Percentiles rank a stretch among this genome's conserved stretches.
These are phyloP conservation scores for Hypselothyrea guttata DNA, from an alignment of 2,888 invertebrate species.

Conservation along the genomic window DNA sequence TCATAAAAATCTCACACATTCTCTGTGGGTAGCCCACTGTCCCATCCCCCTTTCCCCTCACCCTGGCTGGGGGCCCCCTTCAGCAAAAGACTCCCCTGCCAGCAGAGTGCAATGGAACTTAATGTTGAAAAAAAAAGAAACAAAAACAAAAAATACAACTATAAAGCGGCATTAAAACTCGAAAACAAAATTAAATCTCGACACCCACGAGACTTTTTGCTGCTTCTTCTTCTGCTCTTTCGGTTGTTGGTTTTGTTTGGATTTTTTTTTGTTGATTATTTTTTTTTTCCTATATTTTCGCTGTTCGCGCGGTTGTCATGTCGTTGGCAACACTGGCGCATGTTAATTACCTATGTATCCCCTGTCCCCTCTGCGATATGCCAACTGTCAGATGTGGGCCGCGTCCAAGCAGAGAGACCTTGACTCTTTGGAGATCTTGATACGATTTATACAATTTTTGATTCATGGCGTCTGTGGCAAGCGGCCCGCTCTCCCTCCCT, in stretches of 20 bases:
- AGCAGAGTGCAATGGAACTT: constrained; percentile 46
- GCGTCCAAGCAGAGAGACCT: constrained; percentile 52
- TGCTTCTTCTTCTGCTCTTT: constrained; percentile 15
- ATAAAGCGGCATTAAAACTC: constrained; percentile 48
- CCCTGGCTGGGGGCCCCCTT: constrained; percentile 3
- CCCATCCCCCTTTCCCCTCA: not conserved
- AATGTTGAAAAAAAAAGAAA: constrained; percentile 11
- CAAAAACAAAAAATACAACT: constrained; percentile 20
- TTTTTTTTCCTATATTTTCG: constrained; percentile 6
- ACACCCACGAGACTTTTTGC: constrained; percentile 55
- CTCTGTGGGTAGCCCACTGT: constrained; percentile 9
- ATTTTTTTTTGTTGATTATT: constrained; percentile 24
- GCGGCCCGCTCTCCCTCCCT: not conserved
- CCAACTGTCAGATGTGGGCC: constrained; percentile 44
- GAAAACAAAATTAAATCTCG: constrained; percentile 50
- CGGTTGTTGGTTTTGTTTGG: constrained; percentile 12
- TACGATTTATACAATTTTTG: constrained; percentile 73
- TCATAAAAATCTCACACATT: constrained; percentile 30
- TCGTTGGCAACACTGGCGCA: constrained; percentile 67
- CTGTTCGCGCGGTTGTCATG: constrained; percentile 50
- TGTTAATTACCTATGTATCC: constrained; percentile 60
- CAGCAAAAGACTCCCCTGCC: constrained; percentile 21
- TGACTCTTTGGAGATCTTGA: constrained; percentile 69
- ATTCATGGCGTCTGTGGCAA: constrained; percentile 64
- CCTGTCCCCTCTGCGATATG: constrained; percentile 14